These are phyloP conservation scores for Dasypogon diadema DNA, from an alignment of 2,888 invertebrate genomes.

Conservation along the genomic window DNA sequence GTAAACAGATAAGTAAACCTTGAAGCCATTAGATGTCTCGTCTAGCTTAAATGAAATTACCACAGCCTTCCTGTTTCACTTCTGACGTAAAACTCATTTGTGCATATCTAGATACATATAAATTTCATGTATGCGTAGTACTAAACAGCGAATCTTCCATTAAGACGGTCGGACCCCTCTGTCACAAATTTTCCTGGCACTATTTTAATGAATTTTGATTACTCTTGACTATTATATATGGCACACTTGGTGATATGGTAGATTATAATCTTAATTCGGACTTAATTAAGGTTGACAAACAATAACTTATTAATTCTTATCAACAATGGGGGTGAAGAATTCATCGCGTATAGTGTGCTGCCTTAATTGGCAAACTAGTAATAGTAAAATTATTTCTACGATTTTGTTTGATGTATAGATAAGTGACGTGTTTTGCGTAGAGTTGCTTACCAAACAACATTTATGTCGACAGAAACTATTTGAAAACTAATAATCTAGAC, in stretches of 20 bases:
- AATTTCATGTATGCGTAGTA: constrained; percentile 19
- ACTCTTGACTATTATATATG: constrained; percentile 43
- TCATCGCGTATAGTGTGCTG: constrained; percentile 11
- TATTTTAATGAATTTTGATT: constrained; percentile 45
- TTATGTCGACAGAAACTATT: too few relatives aligned
- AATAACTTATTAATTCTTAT: constrained; percentile 34
- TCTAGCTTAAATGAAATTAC: constrained; percentile 41
- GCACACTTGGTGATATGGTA: constrained; percentile 34
- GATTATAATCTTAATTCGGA: constrained; percentile 45
- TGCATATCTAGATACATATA: constrained; percentile 23
- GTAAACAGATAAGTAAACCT: constrained; percentile 47
- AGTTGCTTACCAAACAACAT: too few relatives aligned
- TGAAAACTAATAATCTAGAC: too few relatives aligned
- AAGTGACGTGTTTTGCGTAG: too few relatives aligned
- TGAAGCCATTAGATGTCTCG: constrained; percentile 41
- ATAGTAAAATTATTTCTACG: too few relatives aligned
- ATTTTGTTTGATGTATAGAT: too few relatives aligned
- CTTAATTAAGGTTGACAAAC: constrained; percentile 38
- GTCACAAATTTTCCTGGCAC: constrained; percentile 16
- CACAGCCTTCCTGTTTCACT: constrained; percentile 41
- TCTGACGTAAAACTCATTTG: neutral
- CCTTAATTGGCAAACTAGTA: too few relatives aligned
- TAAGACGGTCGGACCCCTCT: neutral
- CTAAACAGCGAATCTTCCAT: constrained; percentile 20
- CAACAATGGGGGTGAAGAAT: constrained; percentile 14